Conservation (phyloP, 2,113 vertebrate species). For the Saccopteryx leptura region DNA sequence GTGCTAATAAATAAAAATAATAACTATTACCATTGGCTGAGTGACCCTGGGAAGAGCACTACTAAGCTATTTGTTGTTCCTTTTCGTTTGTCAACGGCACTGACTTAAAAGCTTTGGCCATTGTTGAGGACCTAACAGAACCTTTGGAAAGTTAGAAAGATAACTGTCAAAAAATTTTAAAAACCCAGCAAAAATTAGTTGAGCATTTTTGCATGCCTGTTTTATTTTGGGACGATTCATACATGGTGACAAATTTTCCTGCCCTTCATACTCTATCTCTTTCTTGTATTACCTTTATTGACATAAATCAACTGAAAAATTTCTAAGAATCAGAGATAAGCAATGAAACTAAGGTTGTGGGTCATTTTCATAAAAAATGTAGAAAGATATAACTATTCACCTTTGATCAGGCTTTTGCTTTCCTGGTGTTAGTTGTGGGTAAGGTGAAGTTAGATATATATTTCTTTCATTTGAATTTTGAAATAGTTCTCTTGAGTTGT, state of each 20-base stretch:
- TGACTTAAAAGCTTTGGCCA: slow-evolving; percentile 94
- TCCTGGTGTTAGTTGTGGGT: slow-evolving; percentile 8
- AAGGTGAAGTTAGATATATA: background rate
- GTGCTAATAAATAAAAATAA: slow-evolving; percentile 96
- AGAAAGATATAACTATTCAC: accelerated
- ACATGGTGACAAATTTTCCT: background rate
- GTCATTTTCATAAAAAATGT: background rate
- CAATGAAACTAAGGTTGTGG: background rate
- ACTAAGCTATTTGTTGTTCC: slow-evolving; percentile 94
- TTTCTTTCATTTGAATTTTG: slow-evolving; percentile 2
- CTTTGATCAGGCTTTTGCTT: background rate
- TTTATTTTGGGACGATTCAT: slow-evolving; percentile 60
- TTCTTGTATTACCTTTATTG: background rate
- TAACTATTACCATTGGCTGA: slow-evolving; percentile 92
- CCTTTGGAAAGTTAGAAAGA: slow-evolving; percentile 94
- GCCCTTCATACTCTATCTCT: background rate
- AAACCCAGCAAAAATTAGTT: slow-evolving; percentile 63
- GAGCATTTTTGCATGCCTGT: slow-evolving; percentile 43
- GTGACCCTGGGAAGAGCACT: slow-evolving; percentile 89
- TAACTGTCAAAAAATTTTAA: slow-evolving; percentile 88
- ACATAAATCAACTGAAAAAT: slow-evolving; percentile 11
- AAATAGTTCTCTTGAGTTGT: background rate
- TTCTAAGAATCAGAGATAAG: background rate
- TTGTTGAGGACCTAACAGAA: slow-evolving; percentile 94
- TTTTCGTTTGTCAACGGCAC: slow-evolving; percentile 95